Base-by-base conservation (phyloP, 2,888 invertebrate species). In the Agriopis aurantiaria region DNA sequence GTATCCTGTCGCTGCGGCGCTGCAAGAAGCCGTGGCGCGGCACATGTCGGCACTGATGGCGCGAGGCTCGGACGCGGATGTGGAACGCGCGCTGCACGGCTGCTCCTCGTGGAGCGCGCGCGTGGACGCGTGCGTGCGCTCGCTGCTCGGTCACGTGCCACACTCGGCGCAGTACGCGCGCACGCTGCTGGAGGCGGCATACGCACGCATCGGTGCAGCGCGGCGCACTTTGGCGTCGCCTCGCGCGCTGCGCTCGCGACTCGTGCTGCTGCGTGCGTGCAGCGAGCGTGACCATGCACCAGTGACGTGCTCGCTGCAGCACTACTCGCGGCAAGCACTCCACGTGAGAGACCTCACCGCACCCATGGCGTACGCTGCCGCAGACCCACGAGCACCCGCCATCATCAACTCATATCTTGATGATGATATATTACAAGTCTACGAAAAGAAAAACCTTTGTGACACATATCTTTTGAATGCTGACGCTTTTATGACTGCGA, bases 111-210 rank as follows among this genome's bases (percentile, higher is more conserved):
- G 85, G 84, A 49, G 73, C 0, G 76, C 79, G 12, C 85, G 84
- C 62, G 69, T 86, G 5, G 81, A 84, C 5, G 71, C 69, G 12
- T 82, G 85, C 65, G 82, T 88, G 9, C 79, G 82, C n/a, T 73
- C 76, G 12, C 70, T 90, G 9, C 74, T 83, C 2, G 88, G 88
- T 0, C 81, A 76, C 23, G 85, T 88, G 3, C 58, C 84, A 0
- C 83, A 88, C 69, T 87, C 91, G 4, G 80, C 82, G 10, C 89
- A 90, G 69, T 91, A 90, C 71, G 83, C 84, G 1, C 79, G 84
- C 10, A 75, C 80, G 12, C 70, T 84, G 3, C 80, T 90, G n/a
- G 81, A 86, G 63, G 77, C 82, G 0, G 85, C 85, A 0, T 84
- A 84, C 52, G 78, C 76, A 11, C 79, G 84, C 14, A 73, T 87